Evolutionary conservation across 1,140 invertebrate genomes (phyloP).

Genomic region (Teleogryllus occipitalis): DNA sequence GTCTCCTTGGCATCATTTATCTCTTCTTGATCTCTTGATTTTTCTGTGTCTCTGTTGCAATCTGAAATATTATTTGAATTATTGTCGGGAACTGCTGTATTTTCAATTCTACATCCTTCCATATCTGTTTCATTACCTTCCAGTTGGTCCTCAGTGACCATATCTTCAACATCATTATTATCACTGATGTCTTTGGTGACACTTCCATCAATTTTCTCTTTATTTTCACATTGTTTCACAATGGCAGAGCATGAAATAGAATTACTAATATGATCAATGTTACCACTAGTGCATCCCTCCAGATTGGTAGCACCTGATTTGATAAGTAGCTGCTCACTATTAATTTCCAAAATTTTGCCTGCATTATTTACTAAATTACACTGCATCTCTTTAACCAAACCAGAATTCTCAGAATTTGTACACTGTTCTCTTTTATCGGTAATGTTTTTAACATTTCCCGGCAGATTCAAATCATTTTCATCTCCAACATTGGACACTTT

Average conservation of each 20-base stretch:
- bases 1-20: too few species aligned
- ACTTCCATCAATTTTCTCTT: not conserved
- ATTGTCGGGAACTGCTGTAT: not conserved
- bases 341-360: conserved; percentile 7
- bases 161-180: not conserved
- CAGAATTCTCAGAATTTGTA: too few species aligned
- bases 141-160: not conserved
- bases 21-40: not conserved
- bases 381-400: too few species aligned
- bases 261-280: too few species aligned
- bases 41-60: not conserved
- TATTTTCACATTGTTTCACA: not conserved
- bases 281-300: not conserved
- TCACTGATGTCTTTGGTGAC: not conserved
- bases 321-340: not conserved
- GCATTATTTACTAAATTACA: not conserved
- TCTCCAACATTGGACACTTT: too few species aligned
- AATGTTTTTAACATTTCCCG: too few species aligned
- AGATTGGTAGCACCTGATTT: not conserved
- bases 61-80: not conserved
- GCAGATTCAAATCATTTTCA: too few species aligned
- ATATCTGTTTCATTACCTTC: not conserved
- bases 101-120: not conserved
- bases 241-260: not conserved
- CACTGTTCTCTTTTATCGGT: too few species aligned